These are phyloP conservation scores for Conomelus anceps DNA, from an alignment of 2,888 invertebrate species.

Conservation along the genomic window DNA sequence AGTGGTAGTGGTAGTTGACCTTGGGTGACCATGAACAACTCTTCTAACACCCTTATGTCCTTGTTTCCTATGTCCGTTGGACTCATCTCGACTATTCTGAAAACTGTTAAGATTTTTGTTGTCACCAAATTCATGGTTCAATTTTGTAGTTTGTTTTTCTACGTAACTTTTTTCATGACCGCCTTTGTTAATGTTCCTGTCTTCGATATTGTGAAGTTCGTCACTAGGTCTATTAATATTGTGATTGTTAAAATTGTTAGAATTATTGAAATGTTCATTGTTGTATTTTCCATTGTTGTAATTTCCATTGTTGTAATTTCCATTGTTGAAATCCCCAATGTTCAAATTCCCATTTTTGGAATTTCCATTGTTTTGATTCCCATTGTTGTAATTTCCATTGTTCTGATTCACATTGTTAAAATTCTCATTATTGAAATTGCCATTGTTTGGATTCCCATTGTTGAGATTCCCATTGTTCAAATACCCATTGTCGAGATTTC, in stretches of 20 bases:
- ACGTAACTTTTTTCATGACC: not conserved
- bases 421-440: not conserved
- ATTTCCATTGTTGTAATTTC: not conserved
- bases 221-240: not conserved
- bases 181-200: not conserved
- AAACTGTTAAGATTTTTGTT: not conserved
- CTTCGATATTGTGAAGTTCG: not conserved
- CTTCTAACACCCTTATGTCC: not conserved
- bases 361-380: not conserved
- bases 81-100: not conserved
- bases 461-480: not conserved
- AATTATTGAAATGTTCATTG: not conserved
- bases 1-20: not conserved
- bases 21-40: too few species aligned
- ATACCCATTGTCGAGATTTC: not conserved
- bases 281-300: not conserved
- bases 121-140: not conserved
- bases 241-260: not conserved
- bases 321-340: too few species aligned
- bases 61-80: not conserved
- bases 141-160: not conserved
- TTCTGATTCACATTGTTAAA: not conserved
- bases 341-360: not conserved
- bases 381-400: not conserved
- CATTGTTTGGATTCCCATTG: not conserved